Evolutionary conservation across 2,113 vertebrate genomes (phyloP).

Genomic region (Monarcha castaneiventris): DNA sequence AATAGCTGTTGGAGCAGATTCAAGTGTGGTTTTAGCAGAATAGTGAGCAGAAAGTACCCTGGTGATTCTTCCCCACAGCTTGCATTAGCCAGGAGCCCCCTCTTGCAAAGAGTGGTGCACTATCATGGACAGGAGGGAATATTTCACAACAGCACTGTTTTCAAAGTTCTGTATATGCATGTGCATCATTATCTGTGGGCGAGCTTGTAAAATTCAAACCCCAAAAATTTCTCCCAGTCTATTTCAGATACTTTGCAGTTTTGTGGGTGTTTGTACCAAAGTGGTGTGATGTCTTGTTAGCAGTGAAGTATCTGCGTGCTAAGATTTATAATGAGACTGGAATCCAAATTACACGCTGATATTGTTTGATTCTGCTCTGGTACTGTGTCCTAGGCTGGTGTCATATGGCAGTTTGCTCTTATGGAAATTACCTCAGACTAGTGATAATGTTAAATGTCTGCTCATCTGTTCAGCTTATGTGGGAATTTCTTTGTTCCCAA

Average conservation of each 20-base stretch:
- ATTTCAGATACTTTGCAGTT: background rate
- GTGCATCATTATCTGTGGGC: background rate
- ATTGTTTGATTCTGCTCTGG: background rate
- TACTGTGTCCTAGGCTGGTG: background rate
- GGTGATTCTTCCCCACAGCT: background rate
- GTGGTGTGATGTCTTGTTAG: background rate
- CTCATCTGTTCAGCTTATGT: background rate
- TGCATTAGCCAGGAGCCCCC: background rate
- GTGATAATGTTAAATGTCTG: slow-evolving; percentile 23
- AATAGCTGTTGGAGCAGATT: background rate
- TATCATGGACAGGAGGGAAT: background rate
- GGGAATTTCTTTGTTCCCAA: slow-evolving; percentile 36
- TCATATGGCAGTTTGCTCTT: slow-evolving; percentile 21
- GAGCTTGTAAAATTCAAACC: background rate
- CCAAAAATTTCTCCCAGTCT: background rate
- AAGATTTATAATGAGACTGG: background rate
- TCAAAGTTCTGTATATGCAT: background rate
- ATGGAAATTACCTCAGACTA: slow-evolving; percentile 30
- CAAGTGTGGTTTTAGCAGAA: background rate
- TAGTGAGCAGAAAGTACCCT: background rate
- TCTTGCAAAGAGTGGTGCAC: background rate
- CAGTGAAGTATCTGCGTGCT: background rate
- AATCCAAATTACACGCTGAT: background rate
- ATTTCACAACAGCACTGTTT: background rate
- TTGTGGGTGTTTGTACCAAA: background rate